Conservation (phyloP, 2,797 vertebrate species). For the Hyperoplus lanceolatus region DNA sequence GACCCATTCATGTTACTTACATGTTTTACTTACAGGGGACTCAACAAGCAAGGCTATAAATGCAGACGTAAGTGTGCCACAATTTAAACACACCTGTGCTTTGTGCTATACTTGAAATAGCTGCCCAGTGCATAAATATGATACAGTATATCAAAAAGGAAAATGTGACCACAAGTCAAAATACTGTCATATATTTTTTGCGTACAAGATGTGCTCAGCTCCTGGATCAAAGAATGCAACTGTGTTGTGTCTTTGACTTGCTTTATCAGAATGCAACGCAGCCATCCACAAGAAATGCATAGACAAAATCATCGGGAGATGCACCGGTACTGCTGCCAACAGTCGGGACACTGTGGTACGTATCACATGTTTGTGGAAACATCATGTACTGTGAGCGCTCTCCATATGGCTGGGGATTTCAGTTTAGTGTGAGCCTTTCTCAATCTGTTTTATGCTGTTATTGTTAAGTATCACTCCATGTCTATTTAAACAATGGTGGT, state of each 20-base stretch:
- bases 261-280: conserved; percentile 94
- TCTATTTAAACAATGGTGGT: conserved; percentile 3
- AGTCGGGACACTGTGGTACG: conserved; percentile 94
- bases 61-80: conserved; percentile 85
- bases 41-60: conserved; percentile 90
- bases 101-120: conserved; percentile 21
- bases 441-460: conserved; percentile 8
- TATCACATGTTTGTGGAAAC: conserved; percentile 43
- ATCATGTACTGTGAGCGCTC: conserved; percentile 29
- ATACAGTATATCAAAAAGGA: neutral
- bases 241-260: conserved; percentile 20
- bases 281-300: conserved; percentile 99
- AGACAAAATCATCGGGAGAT: conserved; percentile 99
- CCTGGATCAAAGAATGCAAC: neutral
- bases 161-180: neutral
- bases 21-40: conserved; percentile 80
- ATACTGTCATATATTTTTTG: neutral
- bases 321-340: conserved; percentile 97
- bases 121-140: neutral
- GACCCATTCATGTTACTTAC: conserved; percentile 25
- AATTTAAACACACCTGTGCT: neutral
- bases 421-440: conserved; percentile 26
- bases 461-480: neutral
- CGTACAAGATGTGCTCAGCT: neutral
- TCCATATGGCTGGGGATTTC: conserved; percentile 32